Evolutionary conservation across 2,888 invertebrate genomes (phyloP), one percentile per base, ranked within the genome.

Genomic region (Keiferia lycopersicella): DNA sequence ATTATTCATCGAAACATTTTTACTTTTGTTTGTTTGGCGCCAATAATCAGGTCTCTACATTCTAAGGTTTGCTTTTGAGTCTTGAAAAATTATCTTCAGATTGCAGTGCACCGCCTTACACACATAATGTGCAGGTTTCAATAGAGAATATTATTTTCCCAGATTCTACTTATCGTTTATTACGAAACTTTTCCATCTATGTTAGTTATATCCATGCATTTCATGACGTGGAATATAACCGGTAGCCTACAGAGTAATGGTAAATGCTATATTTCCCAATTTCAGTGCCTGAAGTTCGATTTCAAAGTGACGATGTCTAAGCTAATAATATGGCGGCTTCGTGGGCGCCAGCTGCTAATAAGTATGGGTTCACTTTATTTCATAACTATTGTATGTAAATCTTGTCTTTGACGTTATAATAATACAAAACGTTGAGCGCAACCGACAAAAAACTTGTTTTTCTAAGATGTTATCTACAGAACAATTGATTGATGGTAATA

Each of bases 341-440:
- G 64, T 66, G 63, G 66, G 66, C 48, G 66, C 63, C 65, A 61
- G 66, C 64, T 56, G 66, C 63, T 18, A 66, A 66, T 62, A 61
- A 30, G 41, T 66, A 63, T 64, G 66, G 38, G 50, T 56, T 62
- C 62, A 59, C 22, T 10, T 20, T 62, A 64, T 64, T 62, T 62
- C 62, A 60, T 53, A 58, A 30, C 66, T 61, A 67, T 67, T 67
- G 67, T 67, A 67, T 67, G 67, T 62, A 62, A 67, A 67, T 67
- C 11, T 11, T 41, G 14, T 18, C 64, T 62, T 66, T 53, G 64
- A 66, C 61, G 41, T 61, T 38, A 58, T 61, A 50, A 64, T 60
- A 45, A 45, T 45, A 45, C 12, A 39, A 22, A 30, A 64, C 60
- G 53, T 11, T 22, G 48, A 60, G 61, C 61, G 50, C 51, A 62